Conservation (phyloP, 2,888 invertebrate genomes). For the Cabera pusaria region DNA sequence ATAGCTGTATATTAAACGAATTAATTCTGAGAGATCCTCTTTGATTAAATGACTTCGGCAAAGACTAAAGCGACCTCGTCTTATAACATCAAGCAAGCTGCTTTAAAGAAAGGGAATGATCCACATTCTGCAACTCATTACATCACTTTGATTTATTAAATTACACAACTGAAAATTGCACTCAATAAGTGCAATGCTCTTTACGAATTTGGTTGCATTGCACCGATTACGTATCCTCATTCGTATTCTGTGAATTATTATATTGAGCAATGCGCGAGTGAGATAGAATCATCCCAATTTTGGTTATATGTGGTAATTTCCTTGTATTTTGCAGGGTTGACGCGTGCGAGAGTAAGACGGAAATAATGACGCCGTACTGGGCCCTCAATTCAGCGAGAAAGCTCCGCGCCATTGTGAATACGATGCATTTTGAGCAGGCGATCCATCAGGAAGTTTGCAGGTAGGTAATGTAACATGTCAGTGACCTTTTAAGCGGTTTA, state of each 20-base stretch:
- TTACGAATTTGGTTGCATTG: constrained; percentile 10
- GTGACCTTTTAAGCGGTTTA: constrained; percentile 16
- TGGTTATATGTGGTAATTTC: constrained; percentile 11
- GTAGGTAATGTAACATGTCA: constrained; percentile 65
- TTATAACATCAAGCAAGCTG: too few species aligned
- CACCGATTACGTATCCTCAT: constrained; percentile 17
- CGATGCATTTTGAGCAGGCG: constrained; percentile 97
- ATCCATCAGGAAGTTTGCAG: constrained; percentile 97
- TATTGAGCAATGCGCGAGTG: not conserved
- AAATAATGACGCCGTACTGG: constrained; percentile 97
- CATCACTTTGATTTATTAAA: constrained; percentile 5
- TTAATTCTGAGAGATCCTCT: too few species aligned
- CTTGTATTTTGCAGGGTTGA: constrained; percentile 85
- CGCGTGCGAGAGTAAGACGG: constrained; percentile 95
- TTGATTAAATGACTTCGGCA: too few species aligned
- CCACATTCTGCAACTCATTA: too few species aligned
- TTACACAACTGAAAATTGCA: constrained; percentile 17
- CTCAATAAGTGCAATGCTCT: constrained; percentile 7
- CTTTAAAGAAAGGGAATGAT: too few species aligned
- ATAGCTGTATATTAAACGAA: too few species aligned
- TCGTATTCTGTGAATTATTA: constrained; percentile 4
- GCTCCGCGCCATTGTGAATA: constrained; percentile 95
- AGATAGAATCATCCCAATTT: constrained; percentile 5
- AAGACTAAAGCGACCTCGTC: too few species aligned
- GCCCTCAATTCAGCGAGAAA: constrained; percentile 96